A percentile compares a stretch with the other conserved stretches of the same genome.
Evolutionary conservation across 2,888 invertebrate genomes (phyloP).

Genomic region (Dendrolimus pini): DNA sequence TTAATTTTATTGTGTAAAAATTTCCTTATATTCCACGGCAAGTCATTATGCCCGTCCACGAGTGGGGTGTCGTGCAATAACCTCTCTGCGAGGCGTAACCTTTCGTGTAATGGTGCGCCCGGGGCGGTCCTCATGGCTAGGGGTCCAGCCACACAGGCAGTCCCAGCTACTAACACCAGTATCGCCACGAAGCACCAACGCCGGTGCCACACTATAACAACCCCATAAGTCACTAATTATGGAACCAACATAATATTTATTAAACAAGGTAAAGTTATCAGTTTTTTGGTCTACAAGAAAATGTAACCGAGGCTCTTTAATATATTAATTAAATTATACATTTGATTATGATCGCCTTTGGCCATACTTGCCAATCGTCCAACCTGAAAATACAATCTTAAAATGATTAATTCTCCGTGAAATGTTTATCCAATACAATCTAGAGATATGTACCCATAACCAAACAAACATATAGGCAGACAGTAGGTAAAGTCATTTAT

Average conservation of each 20-base stretch:
- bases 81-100: conserved; percentile 83
- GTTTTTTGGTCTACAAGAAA: too few relatives aligned
- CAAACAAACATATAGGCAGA: too few relatives aligned
- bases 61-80: conserved; percentile 86
- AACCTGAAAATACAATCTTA: too few relatives aligned
- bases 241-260: too few relatives aligned
- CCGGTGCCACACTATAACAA: conserved; percentile 69
- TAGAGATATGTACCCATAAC: too few relatives aligned
- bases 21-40: conserved; percentile 94
- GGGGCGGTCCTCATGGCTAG: conserved; percentile 86
- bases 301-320: too few relatives aligned
- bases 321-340: too few relatives aligned
- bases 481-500: neutral
- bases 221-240: conserved; percentile 19
- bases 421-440: too few relatives aligned
- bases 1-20: conserved; percentile 92
- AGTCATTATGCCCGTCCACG: conserved; percentile 92
- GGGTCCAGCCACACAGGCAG: conserved; percentile 88
- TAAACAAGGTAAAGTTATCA: too few relatives aligned
- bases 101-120: conserved; percentile 85
- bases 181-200: conserved; percentile 88
- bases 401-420: too few relatives aligned
- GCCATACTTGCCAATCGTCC: too few relatives aligned
- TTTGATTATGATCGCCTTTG: too few relatives aligned
- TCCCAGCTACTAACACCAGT: conserved; percentile 85